phyloP scores from a whole-genome alignment of 2,113 vertebrate genomes.

The Neolamprologus hecqui region DNA sequence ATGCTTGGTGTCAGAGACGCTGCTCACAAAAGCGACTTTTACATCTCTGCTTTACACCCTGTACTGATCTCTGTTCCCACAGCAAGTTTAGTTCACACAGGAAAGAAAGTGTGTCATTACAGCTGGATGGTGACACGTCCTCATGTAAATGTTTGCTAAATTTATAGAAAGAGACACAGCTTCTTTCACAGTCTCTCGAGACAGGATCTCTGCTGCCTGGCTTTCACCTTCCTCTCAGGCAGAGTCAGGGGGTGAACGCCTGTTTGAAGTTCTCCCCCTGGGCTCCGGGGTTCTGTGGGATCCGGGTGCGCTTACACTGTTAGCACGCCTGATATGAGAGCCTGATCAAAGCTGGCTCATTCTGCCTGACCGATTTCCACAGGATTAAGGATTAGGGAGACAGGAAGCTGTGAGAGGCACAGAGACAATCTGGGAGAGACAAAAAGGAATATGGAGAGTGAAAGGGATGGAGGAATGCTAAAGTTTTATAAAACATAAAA shows the following conservation, averaged over 20 bases:
- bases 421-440: slow-evolving; percentile 55
- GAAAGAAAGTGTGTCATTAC: neutral
- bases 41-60: neutral
- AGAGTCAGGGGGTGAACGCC: slow-evolving; percentile 25
- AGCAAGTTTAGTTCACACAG: neutral
- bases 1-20: neutral
- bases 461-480: slow-evolving; percentile 21
- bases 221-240: slow-evolving; percentile 14
- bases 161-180: neutral
- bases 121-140: neutral
- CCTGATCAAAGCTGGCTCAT: slow-evolving; percentile 75
- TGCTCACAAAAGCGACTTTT: neutral
- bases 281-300: slow-evolving; percentile 65
- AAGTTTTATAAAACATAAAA: neutral
- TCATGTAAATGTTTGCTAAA: neutral
- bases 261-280: slow-evolving; percentile 56
- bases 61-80: neutral
- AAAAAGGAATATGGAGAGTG: slow-evolving; percentile 28
- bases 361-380: slow-evolving; percentile 74
- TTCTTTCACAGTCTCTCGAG: neutral
- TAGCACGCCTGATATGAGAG: slow-evolving; percentile 69
- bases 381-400: slow-evolving; percentile 77
- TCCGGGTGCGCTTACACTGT: slow-evolving; percentile 69
- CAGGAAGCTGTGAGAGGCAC: slow-evolving; percentile 67
- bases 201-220: slow-evolving; percentile 2